Evolutionary conservation across 2,888 invertebrate genomes (phyloP), one percentile per base, ranked within the genome.

Genomic region (Synergus laeviventris): DNA sequence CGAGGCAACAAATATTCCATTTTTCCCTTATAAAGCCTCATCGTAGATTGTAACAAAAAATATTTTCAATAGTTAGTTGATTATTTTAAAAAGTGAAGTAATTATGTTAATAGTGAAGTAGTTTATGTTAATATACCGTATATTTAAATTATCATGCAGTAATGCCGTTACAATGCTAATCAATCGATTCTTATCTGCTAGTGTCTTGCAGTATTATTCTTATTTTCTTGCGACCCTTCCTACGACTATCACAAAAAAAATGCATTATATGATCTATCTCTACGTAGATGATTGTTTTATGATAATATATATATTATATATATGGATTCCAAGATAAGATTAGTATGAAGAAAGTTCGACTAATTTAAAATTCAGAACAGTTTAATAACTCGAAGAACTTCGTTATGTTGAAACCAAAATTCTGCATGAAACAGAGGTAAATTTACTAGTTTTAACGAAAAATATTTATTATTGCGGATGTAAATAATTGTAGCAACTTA

Each of bases 221-320:
- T 49, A 49, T 49, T 8, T 49, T 49, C 49, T 49, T n/a, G n/a
- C n/a, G n/a, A 49, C n/a, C 49, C 2, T n/a, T 49, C 8, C n/a
- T 49, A n/a, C 7, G n/a, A n/a, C n/a, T 49, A 7, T 16, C 8
- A 49, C 5, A 4, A 49, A 49, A 49, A 49, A 49, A 49, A 49
- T 49, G 1, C 49, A 49, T n/a, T n/a, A n/a, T 49, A 7, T 39
- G 39, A 11, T 11, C 11, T 39, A 8, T 8, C 5, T 49, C 1
- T 49, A n/a, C 2, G 8, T n/a, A n/a, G 7, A 45, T 45, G 16
- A 16, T 45, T 45, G 16, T 16, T 7, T 7, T 49, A 49, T 49
- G 49, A 49, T 49, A 49, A 49, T 49, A 49, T 49, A 49, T n/a
- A 49, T 49, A n/a, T n/a, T n/a, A n/a, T n/a, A n/a, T n/a, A n/a